These are phyloP conservation scores for Larimichthys crocea DNA, from an alignment of 2,113 vertebrate species.

Conservation along the genomic window DNA sequence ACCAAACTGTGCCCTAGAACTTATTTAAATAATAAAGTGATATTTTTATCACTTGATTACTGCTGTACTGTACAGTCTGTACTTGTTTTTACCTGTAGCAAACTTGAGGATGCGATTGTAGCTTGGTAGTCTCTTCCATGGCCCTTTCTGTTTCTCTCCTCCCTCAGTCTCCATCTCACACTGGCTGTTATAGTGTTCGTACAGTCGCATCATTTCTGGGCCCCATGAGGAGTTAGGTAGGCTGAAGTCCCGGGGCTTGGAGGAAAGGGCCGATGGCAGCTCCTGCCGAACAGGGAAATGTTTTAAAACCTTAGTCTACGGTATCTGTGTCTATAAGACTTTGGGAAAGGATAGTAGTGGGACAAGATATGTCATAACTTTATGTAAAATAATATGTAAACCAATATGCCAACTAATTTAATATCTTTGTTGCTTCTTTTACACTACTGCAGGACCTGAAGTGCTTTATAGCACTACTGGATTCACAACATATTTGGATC, in stretches of 20 bases:
- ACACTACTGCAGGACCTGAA: not conserved
- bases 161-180: slow-evolving; percentile 70
- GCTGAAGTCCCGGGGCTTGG: slow-evolving; percentile 80
- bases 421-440: not conserved
- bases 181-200: slow-evolving; percentile 81
- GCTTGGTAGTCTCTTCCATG: slow-evolving; percentile 87
- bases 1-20: not conserved
- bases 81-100: slow-evolving; percentile 71
- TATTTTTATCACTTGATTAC: not conserved
- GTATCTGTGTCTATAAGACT: not conserved
- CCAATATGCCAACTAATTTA: no score
- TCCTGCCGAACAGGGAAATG: slow-evolving; percentile 33
- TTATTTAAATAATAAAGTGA: no score
- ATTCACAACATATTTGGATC: not conserved
- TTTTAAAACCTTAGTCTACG: not conserved
- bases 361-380: not conserved
- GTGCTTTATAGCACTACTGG: not conserved
- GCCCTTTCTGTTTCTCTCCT: slow-evolving; percentile 51
- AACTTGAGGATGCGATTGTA: slow-evolving; percentile 84
- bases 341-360: not conserved
- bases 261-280: slow-evolving; percentile 46
- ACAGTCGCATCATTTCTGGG: slow-evolving; percentile 82
- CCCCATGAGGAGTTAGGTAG: slow-evolving; percentile 89
- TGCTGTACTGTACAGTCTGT: not conserved
- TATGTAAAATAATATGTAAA: not conserved